A percentile compares a stretch with the other conserved stretches of the same genome.
These are phyloP conservation scores for Hormaphis cornu DNA, from an alignment of 1,140 invertebrate species.

Conservation along the genomic window DNA sequence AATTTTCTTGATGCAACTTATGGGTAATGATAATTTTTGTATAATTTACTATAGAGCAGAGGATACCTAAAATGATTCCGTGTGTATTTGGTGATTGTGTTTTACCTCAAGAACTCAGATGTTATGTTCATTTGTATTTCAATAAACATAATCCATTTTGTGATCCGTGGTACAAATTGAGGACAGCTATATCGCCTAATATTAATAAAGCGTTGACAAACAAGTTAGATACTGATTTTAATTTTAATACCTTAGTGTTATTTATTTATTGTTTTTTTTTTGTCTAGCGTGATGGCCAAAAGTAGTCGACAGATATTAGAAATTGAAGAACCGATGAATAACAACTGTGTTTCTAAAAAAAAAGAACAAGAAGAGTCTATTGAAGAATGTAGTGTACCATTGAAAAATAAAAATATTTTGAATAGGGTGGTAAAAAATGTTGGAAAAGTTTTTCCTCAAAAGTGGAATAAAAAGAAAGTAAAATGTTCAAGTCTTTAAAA, in stretches of 20 bases:
- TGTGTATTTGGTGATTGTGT: conserved; percentile 22
- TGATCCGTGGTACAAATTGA: conserved; percentile 5
- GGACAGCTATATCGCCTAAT: background rate
- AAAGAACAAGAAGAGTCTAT: background rate
- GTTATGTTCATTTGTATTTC: conserved; percentile 25
- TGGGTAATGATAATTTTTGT: background rate
- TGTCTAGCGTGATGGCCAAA: background rate
- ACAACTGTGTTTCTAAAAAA: background rate
- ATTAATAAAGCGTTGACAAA: background rate
- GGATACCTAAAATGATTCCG: conserved; percentile 13
- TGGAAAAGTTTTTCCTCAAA: background rate
- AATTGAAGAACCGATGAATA: background rate
- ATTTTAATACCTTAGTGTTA: background rate
- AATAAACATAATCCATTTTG: background rate
- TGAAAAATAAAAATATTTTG: conserved; percentile 5
- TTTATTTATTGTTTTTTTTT: background rate
- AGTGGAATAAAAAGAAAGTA: conserved; percentile 5
- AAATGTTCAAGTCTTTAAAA: background rate
- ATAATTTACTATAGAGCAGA: conserved; percentile 18
- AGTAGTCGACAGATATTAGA: background rate
- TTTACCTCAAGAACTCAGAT: conserved; percentile 24
- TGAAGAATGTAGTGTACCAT: background rate
- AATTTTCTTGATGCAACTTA: background rate
- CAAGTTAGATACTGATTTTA: background rate
- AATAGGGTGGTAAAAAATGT: conserved; percentile 1